Conservation (phyloP, 2,888 invertebrate genomes). For the Rugalucina vietnamica region DNA sequence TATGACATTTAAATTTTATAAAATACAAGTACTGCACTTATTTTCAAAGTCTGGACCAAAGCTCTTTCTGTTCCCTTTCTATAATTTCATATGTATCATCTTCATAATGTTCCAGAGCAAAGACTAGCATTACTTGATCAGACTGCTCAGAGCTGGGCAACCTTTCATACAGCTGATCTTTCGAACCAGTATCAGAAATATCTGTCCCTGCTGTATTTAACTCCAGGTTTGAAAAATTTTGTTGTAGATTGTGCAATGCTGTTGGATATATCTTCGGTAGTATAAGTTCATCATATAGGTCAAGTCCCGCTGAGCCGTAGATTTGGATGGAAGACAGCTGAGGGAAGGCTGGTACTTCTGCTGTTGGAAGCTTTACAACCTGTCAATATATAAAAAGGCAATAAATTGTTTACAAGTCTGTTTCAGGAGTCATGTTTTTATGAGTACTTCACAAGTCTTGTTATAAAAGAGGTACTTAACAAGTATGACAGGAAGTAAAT, state of each 20-base stretch:
- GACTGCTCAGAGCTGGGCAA: background rate
- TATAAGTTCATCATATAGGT: slow-evolving; percentile 1
- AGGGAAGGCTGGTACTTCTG: background rate
- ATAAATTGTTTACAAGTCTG: background rate
- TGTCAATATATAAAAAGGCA: background rate
- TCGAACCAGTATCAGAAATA: too few relatives aligned
- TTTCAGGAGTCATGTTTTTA: too few relatives aligned
- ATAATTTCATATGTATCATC: background rate
- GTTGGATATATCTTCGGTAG: background rate
- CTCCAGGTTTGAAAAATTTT: too few relatives aligned
- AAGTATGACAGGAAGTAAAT: too few relatives aligned
- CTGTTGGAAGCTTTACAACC: background rate
- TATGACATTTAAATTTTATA: too few relatives aligned
- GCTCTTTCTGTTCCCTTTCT: background rate
- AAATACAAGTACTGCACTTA: too few relatives aligned
- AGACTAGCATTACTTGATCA: slow-evolving; percentile 9
- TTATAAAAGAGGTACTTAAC: too few relatives aligned
- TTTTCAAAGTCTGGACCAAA: background rate
- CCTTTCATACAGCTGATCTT: background rate
- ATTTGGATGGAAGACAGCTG: background rate
- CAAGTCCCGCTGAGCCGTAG: background rate
- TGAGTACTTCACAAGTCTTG: too few relatives aligned
- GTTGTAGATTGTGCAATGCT: background rate
- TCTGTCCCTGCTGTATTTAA: too few relatives aligned
- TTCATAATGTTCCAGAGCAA: background rate